phyloP scores from a whole-genome alignment of 2,888 invertebrate species.

The Vannuccia rotundouncinata region DNA sequence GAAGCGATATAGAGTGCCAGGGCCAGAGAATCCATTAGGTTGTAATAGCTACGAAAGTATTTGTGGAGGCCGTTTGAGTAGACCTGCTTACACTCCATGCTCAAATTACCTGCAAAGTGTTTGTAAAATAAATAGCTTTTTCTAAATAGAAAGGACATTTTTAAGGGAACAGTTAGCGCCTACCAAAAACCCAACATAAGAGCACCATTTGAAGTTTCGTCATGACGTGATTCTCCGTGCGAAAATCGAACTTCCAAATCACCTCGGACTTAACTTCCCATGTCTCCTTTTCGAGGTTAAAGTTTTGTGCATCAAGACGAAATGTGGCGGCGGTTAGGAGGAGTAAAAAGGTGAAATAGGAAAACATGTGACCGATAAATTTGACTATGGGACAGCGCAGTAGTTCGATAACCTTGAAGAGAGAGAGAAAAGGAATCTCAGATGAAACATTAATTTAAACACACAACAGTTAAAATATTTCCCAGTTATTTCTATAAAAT shows the following conservation, averaged over 20 bases:
- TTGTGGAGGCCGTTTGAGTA: conserved; percentile 41
- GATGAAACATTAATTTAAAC: too few relatives aligned
- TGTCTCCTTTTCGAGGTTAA: neutral
- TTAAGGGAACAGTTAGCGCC: neutral
- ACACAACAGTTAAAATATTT: too few relatives aligned
- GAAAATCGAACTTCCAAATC: conserved; percentile 36
- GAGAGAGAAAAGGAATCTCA: too few relatives aligned
- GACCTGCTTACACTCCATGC: conserved; percentile 44
- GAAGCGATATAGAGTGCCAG: conserved; percentile 44
- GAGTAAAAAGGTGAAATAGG: conserved; percentile 63
- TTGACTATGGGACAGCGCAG: conserved; percentile 63
- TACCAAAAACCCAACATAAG: conserved; percentile 42
- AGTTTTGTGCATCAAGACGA: conserved; percentile 44
- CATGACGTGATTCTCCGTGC: conserved; percentile 38
- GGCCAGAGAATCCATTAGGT: conserved; percentile 43
- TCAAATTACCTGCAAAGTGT: conserved; percentile 41
- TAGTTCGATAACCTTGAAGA: conserved; percentile 36
- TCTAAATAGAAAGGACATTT: neutral
- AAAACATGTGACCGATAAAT: conserved; percentile 64
- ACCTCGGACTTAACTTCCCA: neutral
- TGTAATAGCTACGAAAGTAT: conserved; percentile 44
- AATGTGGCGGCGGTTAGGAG: conserved; percentile 64
- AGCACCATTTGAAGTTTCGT: conserved; percentile 41
- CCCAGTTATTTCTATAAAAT: too few relatives aligned
- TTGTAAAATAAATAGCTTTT: neutral